Evolutionary conservation across 2,888 invertebrate species (phyloP).

Genomic region (Labia minor): DNA sequence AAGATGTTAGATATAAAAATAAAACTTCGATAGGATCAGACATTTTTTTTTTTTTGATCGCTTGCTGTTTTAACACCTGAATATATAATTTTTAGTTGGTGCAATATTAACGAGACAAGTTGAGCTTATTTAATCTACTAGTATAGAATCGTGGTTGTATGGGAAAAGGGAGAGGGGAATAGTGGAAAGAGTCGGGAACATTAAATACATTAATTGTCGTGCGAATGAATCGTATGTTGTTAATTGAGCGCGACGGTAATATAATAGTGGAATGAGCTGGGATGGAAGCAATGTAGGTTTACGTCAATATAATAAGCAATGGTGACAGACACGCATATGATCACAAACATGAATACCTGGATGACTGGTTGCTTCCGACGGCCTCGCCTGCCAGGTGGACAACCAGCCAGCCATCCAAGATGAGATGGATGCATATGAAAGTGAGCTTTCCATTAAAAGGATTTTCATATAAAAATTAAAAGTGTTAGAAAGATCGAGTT

Average conservation of each 20-base stretch:
- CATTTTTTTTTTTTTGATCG: not conserved
- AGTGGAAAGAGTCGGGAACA: not conserved
- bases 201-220: constrained; percentile 2
- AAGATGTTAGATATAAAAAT: too few relatives aligned
- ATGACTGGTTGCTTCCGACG: not conserved
- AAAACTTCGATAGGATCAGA: not conserved
- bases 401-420: not conserved
- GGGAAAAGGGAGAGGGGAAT: too few relatives aligned
- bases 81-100: not conserved
- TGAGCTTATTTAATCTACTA: not conserved
- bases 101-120: not conserved
- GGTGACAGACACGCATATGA: constrained; percentile 2
- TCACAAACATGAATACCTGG: not conserved
- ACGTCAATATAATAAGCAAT: not conserved
- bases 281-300: not conserved
- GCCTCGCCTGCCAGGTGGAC: not conserved
- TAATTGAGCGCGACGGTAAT: constrained; percentile 8
- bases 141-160: not conserved
- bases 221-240: constrained; percentile 13
- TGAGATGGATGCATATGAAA: too few relatives aligned
- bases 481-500: too few relatives aligned
- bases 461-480: too few relatives aligned
- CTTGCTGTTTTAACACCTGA: not conserved
- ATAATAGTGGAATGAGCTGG: not conserved
- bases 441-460: too few relatives aligned